Conservation (phyloP, 2,113 vertebrate species). For the Micronycteris hirsuta region DNA sequence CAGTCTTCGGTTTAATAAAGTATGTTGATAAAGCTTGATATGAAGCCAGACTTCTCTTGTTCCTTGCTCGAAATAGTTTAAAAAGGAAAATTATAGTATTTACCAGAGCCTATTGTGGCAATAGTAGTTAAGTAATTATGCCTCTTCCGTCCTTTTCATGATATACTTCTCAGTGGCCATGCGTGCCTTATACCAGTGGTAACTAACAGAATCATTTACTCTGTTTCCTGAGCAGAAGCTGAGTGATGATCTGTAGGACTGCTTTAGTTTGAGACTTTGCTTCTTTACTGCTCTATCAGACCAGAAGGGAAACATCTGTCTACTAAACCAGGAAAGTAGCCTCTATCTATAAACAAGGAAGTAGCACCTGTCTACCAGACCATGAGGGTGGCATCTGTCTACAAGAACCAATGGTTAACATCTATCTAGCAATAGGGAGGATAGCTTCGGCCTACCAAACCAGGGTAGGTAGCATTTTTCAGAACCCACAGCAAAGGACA, state of each 20-base stretch:
- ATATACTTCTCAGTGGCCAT: neutral
- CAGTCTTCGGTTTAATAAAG: conserved; percentile 1
- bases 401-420: neutral
- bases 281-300: neutral
- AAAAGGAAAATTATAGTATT: conserved; percentile 37
- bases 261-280: neutral
- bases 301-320: neutral
- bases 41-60: conserved; percentile 7
- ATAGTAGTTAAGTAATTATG: conserved; percentile 41
- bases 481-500: neutral
- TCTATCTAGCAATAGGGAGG: neutral
- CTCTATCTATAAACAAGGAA: neutral
- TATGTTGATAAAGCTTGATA: neutral
- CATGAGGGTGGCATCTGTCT: neutral
- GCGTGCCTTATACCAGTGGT: neutral
- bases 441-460: neutral
- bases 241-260: neutral
- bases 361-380: neutral
- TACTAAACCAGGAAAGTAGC: neutral
- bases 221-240: neutral
- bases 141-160: neutral
- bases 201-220: neutral
- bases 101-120: conserved; percentile 1
- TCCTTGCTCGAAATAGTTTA: neutral
- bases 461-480: neutral